A percentile compares a stretch with the other conserved stretches of the same genome.
Evolutionary conservation across 2,888 invertebrate species (phyloP).

Genomic region (Hymenopus coronatus): DNA sequence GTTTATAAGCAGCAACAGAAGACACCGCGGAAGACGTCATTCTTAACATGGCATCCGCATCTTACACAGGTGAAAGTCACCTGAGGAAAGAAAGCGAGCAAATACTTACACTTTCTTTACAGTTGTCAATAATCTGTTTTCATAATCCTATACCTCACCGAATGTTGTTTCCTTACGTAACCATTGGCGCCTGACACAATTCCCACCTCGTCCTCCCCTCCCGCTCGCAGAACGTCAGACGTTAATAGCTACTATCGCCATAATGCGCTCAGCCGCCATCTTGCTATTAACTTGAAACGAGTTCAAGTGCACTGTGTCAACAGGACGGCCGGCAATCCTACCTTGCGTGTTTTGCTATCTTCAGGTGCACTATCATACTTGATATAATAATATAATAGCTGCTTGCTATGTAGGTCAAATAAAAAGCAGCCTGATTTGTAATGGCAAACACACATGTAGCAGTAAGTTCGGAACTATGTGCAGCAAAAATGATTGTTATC

Average conservation of each 20-base stretch:
- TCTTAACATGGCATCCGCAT: not conserved
- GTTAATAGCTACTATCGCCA: not conserved
- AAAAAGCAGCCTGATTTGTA: not conserved
- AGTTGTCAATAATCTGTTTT: not conserved
- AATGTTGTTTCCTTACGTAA: slow-evolving; percentile 41
- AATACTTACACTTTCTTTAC: slow-evolving; percentile 14
- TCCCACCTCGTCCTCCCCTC: not conserved
- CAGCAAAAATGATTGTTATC: too few species aligned
- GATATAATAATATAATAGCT: not conserved
- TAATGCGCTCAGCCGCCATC: slow-evolving; percentile 29
- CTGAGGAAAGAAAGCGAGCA: slow-evolving; percentile 23
- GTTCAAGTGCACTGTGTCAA: slow-evolving; percentile 35
- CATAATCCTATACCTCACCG: slow-evolving; percentile 28
- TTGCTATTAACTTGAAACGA: slow-evolving; percentile 24
- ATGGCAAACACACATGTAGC: not conserved
- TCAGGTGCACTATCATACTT: not conserved
- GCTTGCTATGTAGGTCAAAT: not conserved
- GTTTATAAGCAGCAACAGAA: not conserved
- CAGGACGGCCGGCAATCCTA: not conserved
- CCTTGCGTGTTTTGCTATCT: not conserved
- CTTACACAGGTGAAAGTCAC: not conserved
- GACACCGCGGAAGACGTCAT: not conserved
- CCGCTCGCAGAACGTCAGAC: not conserved
- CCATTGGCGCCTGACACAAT: slow-evolving; percentile 25
- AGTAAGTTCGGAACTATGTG: too few species aligned